Conservation (phyloP, 1,140 invertebrate species). For the Bathynomus jamesi region DNA sequence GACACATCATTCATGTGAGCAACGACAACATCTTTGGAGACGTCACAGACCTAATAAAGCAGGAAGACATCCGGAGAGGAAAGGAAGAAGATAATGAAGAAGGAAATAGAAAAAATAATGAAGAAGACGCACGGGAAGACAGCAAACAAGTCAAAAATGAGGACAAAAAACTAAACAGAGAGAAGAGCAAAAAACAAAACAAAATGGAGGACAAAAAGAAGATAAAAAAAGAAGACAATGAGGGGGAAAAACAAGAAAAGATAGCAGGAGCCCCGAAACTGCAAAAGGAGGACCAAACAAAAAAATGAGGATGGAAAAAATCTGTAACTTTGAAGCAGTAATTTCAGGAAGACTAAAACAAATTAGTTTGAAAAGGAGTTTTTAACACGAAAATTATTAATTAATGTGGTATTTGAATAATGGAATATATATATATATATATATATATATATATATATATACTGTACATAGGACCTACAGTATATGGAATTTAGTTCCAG, state of each 20-base stretch:
- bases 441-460: background rate
- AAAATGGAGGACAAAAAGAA: background rate
- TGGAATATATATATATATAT: background rate
- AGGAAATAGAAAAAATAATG: too few relatives aligned
- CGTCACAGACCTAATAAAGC: too few relatives aligned
- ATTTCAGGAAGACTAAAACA: background rate
- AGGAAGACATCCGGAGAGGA: too few relatives aligned
- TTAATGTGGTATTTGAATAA: background rate
- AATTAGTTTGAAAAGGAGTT: too few relatives aligned
- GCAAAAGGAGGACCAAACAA: background rate
- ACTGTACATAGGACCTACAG: too few relatives aligned
- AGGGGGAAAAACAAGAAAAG: background rate
- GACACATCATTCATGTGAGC: too few relatives aligned
- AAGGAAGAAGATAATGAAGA: too few relatives aligned
- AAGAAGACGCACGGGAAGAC: too few relatives aligned
- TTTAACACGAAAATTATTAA: background rate
- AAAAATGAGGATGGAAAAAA: background rate
- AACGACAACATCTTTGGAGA: too few relatives aligned
- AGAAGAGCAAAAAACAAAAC: background rate
- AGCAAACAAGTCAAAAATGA: too few relatives aligned
- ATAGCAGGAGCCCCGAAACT: background rate
- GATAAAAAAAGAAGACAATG: background rate
- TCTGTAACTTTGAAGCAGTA: too few relatives aligned
- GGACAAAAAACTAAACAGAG: background rate
- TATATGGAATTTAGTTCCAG: too few relatives aligned